Evolutionary conservation across 2,113 vertebrate genomes (phyloP).

Genomic region (Hiodon alosoides): DNA sequence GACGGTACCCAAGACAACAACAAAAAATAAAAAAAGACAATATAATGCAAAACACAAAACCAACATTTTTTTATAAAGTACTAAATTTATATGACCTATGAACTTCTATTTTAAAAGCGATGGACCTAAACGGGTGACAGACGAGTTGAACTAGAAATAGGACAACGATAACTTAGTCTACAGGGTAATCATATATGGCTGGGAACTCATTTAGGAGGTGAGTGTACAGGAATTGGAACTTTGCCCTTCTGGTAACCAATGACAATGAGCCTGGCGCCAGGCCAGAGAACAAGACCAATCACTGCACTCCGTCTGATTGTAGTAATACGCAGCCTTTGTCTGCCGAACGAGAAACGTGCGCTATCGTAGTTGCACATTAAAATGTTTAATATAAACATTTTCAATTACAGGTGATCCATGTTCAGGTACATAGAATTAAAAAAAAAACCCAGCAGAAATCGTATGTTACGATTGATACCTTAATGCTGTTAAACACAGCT

Average conservation of each 20-base stretch:
- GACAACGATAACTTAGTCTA: slow-evolving; percentile 93
- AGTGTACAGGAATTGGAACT: slow-evolving; percentile 79
- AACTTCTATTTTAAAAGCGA: too few species aligned
- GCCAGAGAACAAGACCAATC: slow-evolving; percentile 20
- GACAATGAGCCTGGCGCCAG: slow-evolving; percentile 57
- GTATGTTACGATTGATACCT: too few species aligned
- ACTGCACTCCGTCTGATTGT: neutral
- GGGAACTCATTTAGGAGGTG: slow-evolving; percentile 74
- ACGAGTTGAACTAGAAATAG: slow-evolving; percentile 56
- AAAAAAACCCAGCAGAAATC: too few species aligned
- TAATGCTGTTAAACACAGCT: too few species aligned
- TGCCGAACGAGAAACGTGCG: neutral
- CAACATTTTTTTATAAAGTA: too few species aligned
- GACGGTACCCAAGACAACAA: neutral
- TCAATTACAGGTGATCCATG: too few species aligned
- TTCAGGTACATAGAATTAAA: too few species aligned
- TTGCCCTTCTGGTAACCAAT: slow-evolving; percentile 66
- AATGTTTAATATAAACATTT: neutral
- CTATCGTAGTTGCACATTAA: neutral
- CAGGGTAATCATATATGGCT: slow-evolving; percentile 84
- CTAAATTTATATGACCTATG: too few species aligned
- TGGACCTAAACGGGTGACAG: too few species aligned
- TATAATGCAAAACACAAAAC: too few species aligned
- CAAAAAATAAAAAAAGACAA: neutral
- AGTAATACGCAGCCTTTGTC: neutral